Evolutionary conservation across 2,888 invertebrate genomes (phyloP).

Genomic region (Parascotia fuliginaria): DNA sequence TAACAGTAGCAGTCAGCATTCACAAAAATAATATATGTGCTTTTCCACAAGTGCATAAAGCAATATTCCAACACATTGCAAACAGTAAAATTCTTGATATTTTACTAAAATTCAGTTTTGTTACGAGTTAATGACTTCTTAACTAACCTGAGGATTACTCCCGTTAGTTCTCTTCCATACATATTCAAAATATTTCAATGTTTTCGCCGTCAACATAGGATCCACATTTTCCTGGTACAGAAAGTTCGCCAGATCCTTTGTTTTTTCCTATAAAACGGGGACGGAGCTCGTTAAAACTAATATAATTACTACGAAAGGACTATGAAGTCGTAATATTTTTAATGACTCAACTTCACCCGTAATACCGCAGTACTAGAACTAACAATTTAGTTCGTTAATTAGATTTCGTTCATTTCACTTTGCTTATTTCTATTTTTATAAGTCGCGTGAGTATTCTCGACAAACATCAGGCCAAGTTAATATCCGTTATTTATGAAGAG

Average conservation of each 20-base stretch:
- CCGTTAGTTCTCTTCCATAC: conserved; percentile 83
- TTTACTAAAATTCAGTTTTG: no score
- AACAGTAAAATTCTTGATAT: no score
- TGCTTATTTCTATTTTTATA: conserved; percentile 15
- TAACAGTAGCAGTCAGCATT: no score
- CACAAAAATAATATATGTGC: no score
- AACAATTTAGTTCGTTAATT: conserved; percentile 32
- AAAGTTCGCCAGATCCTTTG: conserved; percentile 75
- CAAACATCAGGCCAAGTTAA: conserved; percentile 2
- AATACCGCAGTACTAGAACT: conserved; percentile 25
- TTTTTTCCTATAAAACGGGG: conserved; percentile 70
- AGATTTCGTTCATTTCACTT: conserved; percentile 34
- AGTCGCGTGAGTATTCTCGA: not conserved
- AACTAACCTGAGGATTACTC: conserved; percentile 75
- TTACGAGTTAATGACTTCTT: conserved; percentile 6
- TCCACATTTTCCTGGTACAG: conserved; percentile 78
- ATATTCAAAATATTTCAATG: conserved; percentile 81
- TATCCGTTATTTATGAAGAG: conserved; percentile 25
- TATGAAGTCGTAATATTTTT: conserved; percentile 61
- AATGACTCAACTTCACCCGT: conserved; percentile 63
- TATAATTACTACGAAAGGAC: conserved; percentile 58
- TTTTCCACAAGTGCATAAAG: no score
- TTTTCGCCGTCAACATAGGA: conserved; percentile 67
- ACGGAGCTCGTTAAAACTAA: conserved; percentile 68
- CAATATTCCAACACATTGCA: no score